Base-by-base conservation (phyloP, 2,888 invertebrate genomes). In the Lucinisca nassula region DNA sequence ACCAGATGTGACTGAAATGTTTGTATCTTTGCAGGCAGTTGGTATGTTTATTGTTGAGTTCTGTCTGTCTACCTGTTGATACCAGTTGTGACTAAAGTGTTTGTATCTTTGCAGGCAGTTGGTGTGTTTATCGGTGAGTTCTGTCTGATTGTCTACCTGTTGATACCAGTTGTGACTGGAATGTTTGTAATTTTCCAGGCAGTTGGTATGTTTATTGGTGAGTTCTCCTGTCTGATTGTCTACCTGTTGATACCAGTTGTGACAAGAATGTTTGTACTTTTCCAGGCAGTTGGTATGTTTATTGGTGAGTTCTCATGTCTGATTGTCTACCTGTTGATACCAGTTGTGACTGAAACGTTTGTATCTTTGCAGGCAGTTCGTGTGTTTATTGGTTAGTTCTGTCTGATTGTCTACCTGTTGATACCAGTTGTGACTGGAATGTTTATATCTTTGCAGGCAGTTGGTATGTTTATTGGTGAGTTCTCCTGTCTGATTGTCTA, bases 301-400 rank as follows among this genome's bases (percentile, higher is more conserved):
- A 94, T 99, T 6, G 99, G 99, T 6, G 99, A 99, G 96, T 97
- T 98, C 95, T 96, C 98, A 40, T 99, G 99, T 95, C 97, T 99
- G n/a, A 84, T 98, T 21, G 97, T 97, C 32, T 99, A 98, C 96
- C 98, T 98, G 96, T 93, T 98, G 2, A 94, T 97, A 30, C 75
- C 89, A 45, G 61, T 12, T 37, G 84, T 51, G 85, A 83, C 40
- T 51, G 78, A n/a, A n/a, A n/a, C n/a, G n/a, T n/a, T n/a, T n/a
- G n/a, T n/a, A n/a, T 89, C 73, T 79, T n/a, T 95, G 78, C 91
- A 97, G 96, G 98, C 99, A 0, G 97, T 97, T 51, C 97, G 98
- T n/a, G 99, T 99, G 99, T 99, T 99, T 95, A 94, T 99, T 6
- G 99, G 99, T 6, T 99, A 99, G 96, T 97, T 98, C 95, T 99